Evolutionary conservation across 2,113 vertebrate species (phyloP).

Genomic region (Pseudorectes ferrugineus): DNA sequence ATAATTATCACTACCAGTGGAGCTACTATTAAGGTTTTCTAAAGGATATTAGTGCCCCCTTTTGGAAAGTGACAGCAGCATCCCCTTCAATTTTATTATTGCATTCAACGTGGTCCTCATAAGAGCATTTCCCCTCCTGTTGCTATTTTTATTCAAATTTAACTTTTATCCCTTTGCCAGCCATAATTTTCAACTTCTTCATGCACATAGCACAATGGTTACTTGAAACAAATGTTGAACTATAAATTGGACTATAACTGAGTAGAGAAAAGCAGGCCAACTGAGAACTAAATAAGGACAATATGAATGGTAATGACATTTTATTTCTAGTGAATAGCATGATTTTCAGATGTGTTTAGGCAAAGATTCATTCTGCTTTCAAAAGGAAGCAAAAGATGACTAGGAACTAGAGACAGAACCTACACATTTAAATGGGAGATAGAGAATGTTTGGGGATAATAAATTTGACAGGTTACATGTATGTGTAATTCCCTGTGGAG

Average conservation of each 20-base stretch:
- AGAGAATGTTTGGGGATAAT: not conserved
- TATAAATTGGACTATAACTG: not conserved
- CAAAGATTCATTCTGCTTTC: not conserved
- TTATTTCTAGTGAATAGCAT: not conserved
- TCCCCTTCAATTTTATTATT: not conserved
- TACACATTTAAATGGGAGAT: not conserved
- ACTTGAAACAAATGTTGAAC: not conserved
- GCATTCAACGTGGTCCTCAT: not conserved
- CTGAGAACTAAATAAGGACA: not conserved
- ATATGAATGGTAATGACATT: not conserved
- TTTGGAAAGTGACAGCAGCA: not conserved
- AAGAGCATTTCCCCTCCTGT: not conserved
- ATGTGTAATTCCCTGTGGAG: not conserved
- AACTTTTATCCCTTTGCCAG: not conserved
- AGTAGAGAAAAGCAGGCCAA: not conserved
- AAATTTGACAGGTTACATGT: not conserved
- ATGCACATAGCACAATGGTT: not conserved
- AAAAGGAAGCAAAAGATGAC: not conserved
- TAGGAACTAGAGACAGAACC: not conserved
- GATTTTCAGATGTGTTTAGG: not conserved
- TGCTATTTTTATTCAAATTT: not conserved
- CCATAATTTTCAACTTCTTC: not conserved
- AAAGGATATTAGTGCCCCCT: not conserved
- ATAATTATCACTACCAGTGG: not conserved
- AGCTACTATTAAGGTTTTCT: not conserved